Evolutionary conservation across 2,888 invertebrate genomes (phyloP).

Genomic region (Sesia apiformis): DNA sequence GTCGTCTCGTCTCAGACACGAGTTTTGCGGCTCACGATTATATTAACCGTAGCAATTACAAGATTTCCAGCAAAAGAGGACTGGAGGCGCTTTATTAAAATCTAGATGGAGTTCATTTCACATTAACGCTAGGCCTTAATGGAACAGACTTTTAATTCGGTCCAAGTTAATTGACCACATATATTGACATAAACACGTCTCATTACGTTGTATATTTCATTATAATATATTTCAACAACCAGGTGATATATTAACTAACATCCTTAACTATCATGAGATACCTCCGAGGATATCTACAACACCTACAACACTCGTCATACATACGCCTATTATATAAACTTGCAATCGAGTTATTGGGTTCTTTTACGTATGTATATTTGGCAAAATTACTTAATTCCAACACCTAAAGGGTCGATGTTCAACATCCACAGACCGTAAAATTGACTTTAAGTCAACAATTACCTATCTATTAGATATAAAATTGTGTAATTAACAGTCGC

Average conservation of each 20-base stretch:
- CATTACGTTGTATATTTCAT: slow-evolving; percentile 34
- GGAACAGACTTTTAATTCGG: slow-evolving; percentile 49
- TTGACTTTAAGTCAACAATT: slow-evolving; percentile 51
- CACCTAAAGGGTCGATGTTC: slow-evolving; percentile 38
- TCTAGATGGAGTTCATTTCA: slow-evolving; percentile 26
- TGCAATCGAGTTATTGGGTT: slow-evolving; percentile 16
- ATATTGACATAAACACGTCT: slow-evolving; percentile 50
- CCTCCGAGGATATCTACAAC: slow-evolving; percentile 51
- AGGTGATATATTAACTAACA: slow-evolving; percentile 57
- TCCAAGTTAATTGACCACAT: slow-evolving; percentile 65
- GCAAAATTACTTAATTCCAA: slow-evolving; percentile 51
- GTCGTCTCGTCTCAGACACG: too few relatives aligned
- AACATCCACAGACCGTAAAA: slow-evolving; percentile 38
- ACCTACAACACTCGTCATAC: slow-evolving; percentile 22
- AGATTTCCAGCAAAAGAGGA: slow-evolving; percentile 14
- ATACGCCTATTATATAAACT: slow-evolving; percentile 7
- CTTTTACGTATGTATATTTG: slow-evolving; percentile 61
- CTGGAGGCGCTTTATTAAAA: slow-evolving; percentile 33
- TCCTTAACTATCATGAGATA: slow-evolving; percentile 59
- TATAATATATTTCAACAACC: slow-evolving; percentile 62
- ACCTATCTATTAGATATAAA: not conserved
- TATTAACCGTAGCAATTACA: too few relatives aligned
- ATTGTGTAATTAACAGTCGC: not conserved
- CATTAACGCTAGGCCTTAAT: slow-evolving; percentile 44
- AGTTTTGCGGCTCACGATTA: too few relatives aligned